Conservation (phyloP, 2,888 invertebrate genomes). For the Zhuqinia jingwanae region DNA sequence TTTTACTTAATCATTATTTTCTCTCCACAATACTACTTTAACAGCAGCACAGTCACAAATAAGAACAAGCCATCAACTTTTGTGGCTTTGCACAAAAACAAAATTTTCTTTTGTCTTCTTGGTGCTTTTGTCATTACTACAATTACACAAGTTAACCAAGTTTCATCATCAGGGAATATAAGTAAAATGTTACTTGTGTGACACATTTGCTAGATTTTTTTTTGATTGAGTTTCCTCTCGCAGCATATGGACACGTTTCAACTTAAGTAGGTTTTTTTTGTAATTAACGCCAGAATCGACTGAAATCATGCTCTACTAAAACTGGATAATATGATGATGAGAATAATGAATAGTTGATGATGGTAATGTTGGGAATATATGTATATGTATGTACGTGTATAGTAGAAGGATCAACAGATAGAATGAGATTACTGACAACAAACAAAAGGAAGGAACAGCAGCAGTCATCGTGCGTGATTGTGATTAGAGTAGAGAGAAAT, state of each 20-base stretch:
- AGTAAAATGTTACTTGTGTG: neutral
- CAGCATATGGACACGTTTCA: conserved; percentile 26
- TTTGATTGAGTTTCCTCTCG: no score
- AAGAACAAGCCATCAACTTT: neutral
- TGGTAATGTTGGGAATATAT: conserved; percentile 5
- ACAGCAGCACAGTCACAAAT: no score
- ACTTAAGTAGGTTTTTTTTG: conserved; percentile 43
- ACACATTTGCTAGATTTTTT: neutral
- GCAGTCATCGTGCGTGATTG: conserved; percentile 5
- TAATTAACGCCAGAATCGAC: conserved; percentile 43
- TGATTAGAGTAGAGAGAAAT: neutral
- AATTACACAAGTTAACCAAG: neutral
- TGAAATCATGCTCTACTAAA: conserved; percentile 4
- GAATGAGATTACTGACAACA: conserved; percentile 20
- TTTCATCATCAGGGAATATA: no score
- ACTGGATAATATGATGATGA: conserved; percentile 17
- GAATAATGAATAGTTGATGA: no score
- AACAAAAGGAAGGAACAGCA: no score
- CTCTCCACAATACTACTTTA: no score
- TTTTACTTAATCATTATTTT: no score
- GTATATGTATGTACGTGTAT: no score
- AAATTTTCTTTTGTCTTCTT: neutral
- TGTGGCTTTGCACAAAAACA: neutral
- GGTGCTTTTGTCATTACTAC: conserved; percentile 18
- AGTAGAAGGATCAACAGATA: no score